These are phyloP conservation scores for Cavia aperea DNA, from an alignment of 2,113 vertebrate genomes.

Conservation along the genomic window DNA sequence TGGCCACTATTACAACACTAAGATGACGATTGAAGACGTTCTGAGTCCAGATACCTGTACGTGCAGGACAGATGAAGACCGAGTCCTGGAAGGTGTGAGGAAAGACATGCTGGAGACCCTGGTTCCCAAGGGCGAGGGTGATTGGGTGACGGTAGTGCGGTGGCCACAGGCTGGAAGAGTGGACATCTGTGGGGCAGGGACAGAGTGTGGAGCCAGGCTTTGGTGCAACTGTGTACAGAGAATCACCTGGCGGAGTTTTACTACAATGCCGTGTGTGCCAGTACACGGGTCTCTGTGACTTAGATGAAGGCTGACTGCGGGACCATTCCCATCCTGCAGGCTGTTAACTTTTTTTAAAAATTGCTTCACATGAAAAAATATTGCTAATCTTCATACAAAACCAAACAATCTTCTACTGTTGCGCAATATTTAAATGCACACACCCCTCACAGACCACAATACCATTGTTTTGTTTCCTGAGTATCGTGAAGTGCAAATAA, in stretches of 20 bases:
- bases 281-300: slow-evolving; percentile 75
- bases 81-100: slow-evolving; percentile 81
- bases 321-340: not conserved
- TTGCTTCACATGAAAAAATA: not conserved
- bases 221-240: slow-evolving; percentile 80
- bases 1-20: slow-evolving; percentile 82
- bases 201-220: slow-evolving; percentile 76
- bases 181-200: slow-evolving; percentile 78
- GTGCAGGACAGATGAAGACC: slow-evolving; percentile 86
- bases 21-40: slow-evolving; percentile 89
- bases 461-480: not conserved
- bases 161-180: not conserved
- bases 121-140: not conserved
- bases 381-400: not conserved
- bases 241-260: slow-evolving; percentile 78
- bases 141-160: not conserved
- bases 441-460: not conserved
- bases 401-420: not conserved
- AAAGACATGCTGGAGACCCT: slow-evolving; percentile 86
- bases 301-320: slow-evolving; percentile 43
- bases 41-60: slow-evolving; percentile 80
- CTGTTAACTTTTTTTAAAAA: not conserved
- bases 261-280: slow-evolving; percentile 83
- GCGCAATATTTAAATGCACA: not conserved
- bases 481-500: not conserved